Base-by-base conservation (phyloP, 1,140 invertebrate genomes). In the Drosophila auraria region DNA sequence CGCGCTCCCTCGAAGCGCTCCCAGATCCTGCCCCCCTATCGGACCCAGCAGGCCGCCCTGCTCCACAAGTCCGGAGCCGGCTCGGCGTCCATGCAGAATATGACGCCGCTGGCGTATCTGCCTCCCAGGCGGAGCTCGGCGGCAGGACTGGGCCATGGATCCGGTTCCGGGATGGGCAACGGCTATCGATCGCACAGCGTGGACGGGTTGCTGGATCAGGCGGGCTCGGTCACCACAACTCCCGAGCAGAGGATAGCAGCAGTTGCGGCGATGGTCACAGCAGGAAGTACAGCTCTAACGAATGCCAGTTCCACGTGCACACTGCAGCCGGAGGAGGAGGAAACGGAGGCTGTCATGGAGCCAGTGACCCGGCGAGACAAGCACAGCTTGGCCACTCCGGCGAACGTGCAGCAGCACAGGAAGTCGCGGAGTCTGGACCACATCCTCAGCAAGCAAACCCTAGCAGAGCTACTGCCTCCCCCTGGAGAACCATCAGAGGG, bases 381-480 rank as follows among this genome's bases (percentile, higher is more conserved):
- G 30, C 79, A 82, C 17, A 74, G 56, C 12, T 58, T 83, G 49
- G 51, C 73, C 4, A 42, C 63, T n/a, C 73, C 77, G 38, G 72
- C 79, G 2, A 91, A 78, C 63, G 78, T 87, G 7, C 87, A 92
- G 20, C 86, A 90, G 51, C 91, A 92, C 68, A 93, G 94, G 40
- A 93, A 95, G 75, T 95, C 95, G n/a, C 94, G 95, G 63, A 96
- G 96, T 93, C 94, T 96, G 73, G 96, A 96, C 83, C 95, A 95
- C 83, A 93, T 96, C 15, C 76, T 96, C 23, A 94, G 94, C 71
- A 92, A 94, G 64, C 91, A 83, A 44, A 82, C 91, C 40, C 57
- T 93, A 51, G 91, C 93, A 66, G 90, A 93, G 80, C 47, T 92
- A 7, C 33, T 82, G 71, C 66, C 49, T 17, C 73, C 87, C 8